These are phyloP conservation scores for Synodontis membranacea DNA, from an alignment of 2,113 vertebrate genomes.

Conservation along the genomic window DNA sequence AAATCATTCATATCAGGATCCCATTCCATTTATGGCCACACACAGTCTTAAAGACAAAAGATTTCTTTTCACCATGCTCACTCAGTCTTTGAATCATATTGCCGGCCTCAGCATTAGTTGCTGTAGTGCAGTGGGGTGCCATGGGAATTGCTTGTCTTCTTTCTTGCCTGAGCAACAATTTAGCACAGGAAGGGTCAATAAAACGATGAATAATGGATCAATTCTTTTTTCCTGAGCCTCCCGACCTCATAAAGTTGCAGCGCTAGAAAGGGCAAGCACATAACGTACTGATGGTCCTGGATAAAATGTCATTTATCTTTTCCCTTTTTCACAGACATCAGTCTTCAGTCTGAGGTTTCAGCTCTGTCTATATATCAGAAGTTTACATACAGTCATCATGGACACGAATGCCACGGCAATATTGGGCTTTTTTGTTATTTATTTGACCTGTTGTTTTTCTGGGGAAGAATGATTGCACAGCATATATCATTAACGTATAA, in stretches of 20 bases:
- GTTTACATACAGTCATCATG: too few relatives aligned
- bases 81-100: conserved; percentile 14
- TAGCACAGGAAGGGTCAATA: not conserved
- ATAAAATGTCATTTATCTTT: conserved; percentile 35
- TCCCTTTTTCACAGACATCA: conserved; percentile 19
- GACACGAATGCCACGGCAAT: too few relatives aligned
- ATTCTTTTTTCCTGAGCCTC: conserved; percentile 5
- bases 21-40: conserved; percentile 3
- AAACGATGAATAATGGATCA: conserved; percentile 34
- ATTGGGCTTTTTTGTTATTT: too few relatives aligned
- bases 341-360: not conserved
- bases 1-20: not conserved
- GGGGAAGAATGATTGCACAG: too few relatives aligned
- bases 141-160: not conserved
- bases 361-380: too few relatives aligned
- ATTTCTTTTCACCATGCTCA: not conserved
- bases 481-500: too few relatives aligned
- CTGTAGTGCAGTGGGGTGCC: not conserved
- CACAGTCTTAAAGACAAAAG: not conserved
- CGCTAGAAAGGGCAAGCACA: conserved; percentile 14
- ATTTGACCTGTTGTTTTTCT: too few relatives aligned
- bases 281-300: conserved; percentile 29
- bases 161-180: not conserved
- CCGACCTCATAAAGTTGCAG: conserved; percentile 15
- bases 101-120: not conserved